A percentile compares a stretch with the other conserved stretches of the same genome.
phyloP scores from a whole-genome alignment of 2,113 vertebrate genomes.

The Charadrius vociferus region DNA sequence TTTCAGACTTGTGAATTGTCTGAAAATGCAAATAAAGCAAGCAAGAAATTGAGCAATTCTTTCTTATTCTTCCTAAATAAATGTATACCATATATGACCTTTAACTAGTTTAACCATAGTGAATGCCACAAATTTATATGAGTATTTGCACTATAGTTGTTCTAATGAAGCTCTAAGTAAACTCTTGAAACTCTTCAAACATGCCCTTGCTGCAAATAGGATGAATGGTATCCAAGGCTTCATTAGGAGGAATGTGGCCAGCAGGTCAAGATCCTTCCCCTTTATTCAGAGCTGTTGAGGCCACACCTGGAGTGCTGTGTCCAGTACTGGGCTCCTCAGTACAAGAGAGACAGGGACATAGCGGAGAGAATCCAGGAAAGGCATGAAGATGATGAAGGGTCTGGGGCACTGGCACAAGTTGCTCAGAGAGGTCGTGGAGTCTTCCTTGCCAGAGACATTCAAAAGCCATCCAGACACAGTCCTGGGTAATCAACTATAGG shows the following conservation, averaged over 20 bases:
- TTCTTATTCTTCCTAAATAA: background rate
- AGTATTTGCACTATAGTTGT: background rate
- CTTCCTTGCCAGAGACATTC: background rate
- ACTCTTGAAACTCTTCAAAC: background rate
- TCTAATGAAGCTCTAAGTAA: background rate
- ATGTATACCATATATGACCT: background rate
- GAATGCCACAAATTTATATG: background rate
- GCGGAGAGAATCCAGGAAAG: background rate
- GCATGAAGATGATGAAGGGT: background rate
- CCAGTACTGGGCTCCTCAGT: background rate
- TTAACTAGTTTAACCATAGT: background rate
- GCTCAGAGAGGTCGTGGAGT: background rate
- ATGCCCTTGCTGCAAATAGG: background rate
- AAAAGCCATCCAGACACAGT: background rate
- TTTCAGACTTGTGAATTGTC: background rate
- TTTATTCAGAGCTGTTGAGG: background rate
- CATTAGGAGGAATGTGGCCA: background rate
- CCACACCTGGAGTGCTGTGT: background rate
- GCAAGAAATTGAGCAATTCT: background rate
- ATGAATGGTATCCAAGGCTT: background rate
- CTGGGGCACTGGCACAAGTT: background rate
- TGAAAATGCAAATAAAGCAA: background rate
- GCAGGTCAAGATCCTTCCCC: background rate
- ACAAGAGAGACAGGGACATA: no score
- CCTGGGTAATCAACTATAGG: background rate